Evolutionary conservation across 2,888 invertebrate species (phyloP).

Genomic region (Melolontha melolontha): DNA sequence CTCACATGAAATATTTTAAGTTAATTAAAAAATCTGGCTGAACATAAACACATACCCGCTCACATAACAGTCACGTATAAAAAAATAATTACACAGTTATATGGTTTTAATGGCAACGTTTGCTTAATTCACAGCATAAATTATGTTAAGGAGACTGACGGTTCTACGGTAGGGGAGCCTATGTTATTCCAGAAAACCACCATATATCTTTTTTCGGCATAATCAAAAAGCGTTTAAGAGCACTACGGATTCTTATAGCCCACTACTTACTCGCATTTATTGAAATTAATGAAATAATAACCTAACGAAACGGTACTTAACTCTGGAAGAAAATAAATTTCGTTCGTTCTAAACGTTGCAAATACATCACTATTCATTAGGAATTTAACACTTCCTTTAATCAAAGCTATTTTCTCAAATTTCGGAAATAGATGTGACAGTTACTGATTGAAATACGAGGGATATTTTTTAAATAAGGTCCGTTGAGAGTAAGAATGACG

Average conservation of each 20-base stretch:
- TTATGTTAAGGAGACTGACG: slow-evolving; percentile 25
- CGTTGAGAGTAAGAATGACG: no score
- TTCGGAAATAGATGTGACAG: no score
- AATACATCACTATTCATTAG: no score
- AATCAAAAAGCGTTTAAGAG: slow-evolving; percentile 29
- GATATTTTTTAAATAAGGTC: no score
- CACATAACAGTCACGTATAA: slow-evolving; percentile 22
- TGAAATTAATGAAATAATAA: slow-evolving; percentile 23
- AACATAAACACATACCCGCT: slow-evolving; percentile 25
- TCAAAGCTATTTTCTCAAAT: no score
- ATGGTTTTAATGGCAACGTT: slow-evolving; percentile 30
- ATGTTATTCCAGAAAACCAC: slow-evolving; percentile 15
- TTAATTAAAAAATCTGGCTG: slow-evolving; percentile 32
- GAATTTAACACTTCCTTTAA: no score
- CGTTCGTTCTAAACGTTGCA: no score
- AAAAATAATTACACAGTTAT: slow-evolving; percentile 35
- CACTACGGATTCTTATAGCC: slow-evolving; percentile 12
- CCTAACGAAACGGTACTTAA: not conserved
- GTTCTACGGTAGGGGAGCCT: slow-evolving; percentile 21
- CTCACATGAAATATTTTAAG: slow-evolving; percentile 33
- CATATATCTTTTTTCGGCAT: slow-evolving; percentile 30
- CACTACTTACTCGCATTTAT: slow-evolving; percentile 1
- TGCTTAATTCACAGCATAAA: slow-evolving; percentile 31
- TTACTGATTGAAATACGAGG: no score
- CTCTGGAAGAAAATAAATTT: no score